phyloP scores from a whole-genome alignment of 2,113 vertebrate species.

The Rhinogobius similis region DNA sequence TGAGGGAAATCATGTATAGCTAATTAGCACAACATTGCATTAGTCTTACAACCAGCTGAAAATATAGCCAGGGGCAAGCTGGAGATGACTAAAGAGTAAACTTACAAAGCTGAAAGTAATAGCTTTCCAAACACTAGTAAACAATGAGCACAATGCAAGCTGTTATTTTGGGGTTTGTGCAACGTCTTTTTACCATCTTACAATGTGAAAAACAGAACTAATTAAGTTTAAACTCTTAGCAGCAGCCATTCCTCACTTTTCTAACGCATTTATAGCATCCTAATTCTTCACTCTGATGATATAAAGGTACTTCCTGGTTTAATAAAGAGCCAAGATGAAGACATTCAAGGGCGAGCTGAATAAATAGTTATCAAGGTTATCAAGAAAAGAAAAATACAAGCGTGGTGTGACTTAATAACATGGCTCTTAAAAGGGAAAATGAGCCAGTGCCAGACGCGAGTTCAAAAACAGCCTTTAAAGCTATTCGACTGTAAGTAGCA shows the following conservation, averaged over 20 bases:
- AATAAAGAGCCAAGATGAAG: slow-evolving; percentile 29
- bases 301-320: slow-evolving; percentile 31
- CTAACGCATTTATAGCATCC: background rate
- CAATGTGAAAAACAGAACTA: too few species aligned
- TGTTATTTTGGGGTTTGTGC: too few species aligned
- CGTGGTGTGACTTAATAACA: slow-evolving; percentile 32
- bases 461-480: slow-evolving; percentile 19
- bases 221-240: background rate
- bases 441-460: slow-evolving; percentile 11
- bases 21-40: background rate
- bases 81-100: background rate
- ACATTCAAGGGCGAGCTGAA: slow-evolving; percentile 15
- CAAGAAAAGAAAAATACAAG: slow-evolving; percentile 20
- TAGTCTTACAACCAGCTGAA: background rate
- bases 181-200: too few species aligned
- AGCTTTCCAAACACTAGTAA: background rate
- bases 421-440: slow-evolving; percentile 49
- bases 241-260: background rate
- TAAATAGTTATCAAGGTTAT: slow-evolving; percentile 44
- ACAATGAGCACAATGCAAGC: too few species aligned
- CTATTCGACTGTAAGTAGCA: slow-evolving; percentile 41
- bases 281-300: background rate
- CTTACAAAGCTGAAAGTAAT: background rate
- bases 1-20: background rate
- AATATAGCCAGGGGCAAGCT: background rate